Evolutionary conservation across 1,140 invertebrate species (phyloP).

Genomic region (Ericerus pela): DNA sequence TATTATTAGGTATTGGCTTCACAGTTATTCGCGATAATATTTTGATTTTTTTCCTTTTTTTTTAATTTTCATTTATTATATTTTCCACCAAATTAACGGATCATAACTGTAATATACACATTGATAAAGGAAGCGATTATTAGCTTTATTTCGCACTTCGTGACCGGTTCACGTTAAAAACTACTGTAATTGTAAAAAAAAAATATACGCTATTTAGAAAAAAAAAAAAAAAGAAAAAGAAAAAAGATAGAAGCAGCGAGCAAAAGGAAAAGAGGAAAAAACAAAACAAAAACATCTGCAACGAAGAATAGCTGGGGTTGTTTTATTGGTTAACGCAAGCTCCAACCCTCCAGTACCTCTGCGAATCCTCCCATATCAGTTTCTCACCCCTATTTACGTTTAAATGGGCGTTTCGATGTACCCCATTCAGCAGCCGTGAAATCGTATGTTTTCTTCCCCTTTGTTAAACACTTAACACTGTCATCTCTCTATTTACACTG

Average conservation of each 20-base stretch:
- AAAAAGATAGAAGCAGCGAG: background rate
- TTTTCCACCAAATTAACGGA: too few species aligned
- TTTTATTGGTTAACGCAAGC: constrained; percentile 1
- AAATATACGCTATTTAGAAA: background rate
- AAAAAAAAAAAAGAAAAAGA: background rate
- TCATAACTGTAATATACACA: too few species aligned
- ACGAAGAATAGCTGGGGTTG: too few species aligned
- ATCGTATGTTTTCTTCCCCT: constrained; percentile 8
- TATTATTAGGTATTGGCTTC: too few species aligned
- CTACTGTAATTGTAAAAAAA: background rate
- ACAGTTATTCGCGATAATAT: too few species aligned
- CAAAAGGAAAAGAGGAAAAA: background rate
- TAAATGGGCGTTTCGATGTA: constrained; percentile 8
- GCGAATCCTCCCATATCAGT: constrained; percentile 8
- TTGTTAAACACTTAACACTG: constrained; percentile 11
- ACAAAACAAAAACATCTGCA: background rate
- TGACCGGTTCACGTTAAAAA: too few species aligned
- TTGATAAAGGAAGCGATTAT: too few species aligned
- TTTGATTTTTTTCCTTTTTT: too few species aligned
- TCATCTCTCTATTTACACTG: constrained; percentile 10
- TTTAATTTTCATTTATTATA: too few species aligned
- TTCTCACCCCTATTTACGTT: background rate
- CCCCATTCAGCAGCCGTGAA: constrained; percentile 7
- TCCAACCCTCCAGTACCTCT: background rate
- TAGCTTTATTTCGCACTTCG: too few species aligned